Conservation (phyloP, 2,797 vertebrate species). For the Gambusia yucatana region DNA sequence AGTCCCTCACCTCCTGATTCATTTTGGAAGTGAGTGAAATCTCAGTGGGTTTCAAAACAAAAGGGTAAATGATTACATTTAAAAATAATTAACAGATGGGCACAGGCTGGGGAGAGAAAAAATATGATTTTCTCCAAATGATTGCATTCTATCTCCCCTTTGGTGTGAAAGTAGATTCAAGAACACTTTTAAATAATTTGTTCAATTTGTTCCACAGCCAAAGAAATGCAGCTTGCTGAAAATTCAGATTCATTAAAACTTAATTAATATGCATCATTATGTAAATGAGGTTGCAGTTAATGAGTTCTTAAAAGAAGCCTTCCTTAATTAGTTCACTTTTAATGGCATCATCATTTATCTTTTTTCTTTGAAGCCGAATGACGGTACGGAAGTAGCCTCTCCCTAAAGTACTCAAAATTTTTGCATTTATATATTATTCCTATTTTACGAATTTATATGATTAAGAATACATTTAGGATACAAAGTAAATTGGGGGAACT, state of each 20-base stretch:
- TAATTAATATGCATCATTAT: conserved; percentile 99
- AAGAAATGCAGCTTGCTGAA: conserved; percentile 99
- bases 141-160: conserved; percentile 96
- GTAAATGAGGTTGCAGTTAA: conserved; percentile 99
- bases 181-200: conserved; percentile 99
- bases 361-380: conserved; percentile 99
- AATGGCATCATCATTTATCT: conserved; percentile 99
- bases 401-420: conserved; percentile 88
- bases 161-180: conserved; percentile 99
- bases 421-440: conserved; percentile 88
- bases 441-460: conserved; percentile 92
- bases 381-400: conserved; percentile 94
- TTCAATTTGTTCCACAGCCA: conserved; percentile 99
- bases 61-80: conserved; percentile 95
- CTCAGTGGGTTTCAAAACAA: conserved; percentile 87
- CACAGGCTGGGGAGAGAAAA: conserved; percentile 84
- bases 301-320: conserved; percentile 99
- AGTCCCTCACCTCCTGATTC: conserved; percentile 69
- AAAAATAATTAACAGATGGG: conserved; percentile 98
- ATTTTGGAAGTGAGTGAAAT: conserved; percentile 79
- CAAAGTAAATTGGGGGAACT: conserved; percentile 77
- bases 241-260: conserved; percentile 99
- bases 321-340: conserved; percentile 99
- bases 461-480: conserved; percentile 79
- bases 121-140: conserved; percentile 94